Conservation (phyloP, 1,140 invertebrate species). For the Drosophila gunungcola region DNA sequence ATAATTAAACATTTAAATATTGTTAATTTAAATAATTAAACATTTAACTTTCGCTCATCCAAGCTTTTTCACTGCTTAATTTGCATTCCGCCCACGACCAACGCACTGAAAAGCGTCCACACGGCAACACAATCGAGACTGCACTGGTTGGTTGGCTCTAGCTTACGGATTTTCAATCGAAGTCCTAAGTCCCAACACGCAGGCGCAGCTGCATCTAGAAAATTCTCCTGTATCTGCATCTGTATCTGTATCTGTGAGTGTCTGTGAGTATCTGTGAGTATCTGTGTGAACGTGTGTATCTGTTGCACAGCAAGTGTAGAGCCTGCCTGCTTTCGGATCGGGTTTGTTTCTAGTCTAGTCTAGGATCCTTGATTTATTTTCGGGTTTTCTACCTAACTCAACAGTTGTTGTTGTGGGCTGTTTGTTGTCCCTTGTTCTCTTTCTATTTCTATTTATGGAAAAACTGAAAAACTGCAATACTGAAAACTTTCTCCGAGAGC, state of each 20-base stretch:
- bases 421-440: conserved; percentile 27
- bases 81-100: conserved; percentile 38
- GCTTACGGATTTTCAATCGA: conserved; percentile 61
- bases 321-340: conserved; percentile 52
- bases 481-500: conserved; percentile 69
- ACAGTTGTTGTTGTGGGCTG: conserved; percentile 43
- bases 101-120: conserved; percentile 68
- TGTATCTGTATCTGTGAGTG: not conserved
- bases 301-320: conserved; percentile 79
- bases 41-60: not conserved
- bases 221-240: conserved; percentile 8
- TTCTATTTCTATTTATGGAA: conserved; percentile 19
- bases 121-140: conserved; percentile 70
- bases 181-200: conserved; percentile 66
- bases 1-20: conserved; percentile 22
- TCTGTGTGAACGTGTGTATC: conserved; percentile 58
- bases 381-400: conserved; percentile 71
- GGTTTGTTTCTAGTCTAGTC: conserved; percentile 15
- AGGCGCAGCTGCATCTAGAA: conserved; percentile 67
- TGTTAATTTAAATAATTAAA: conserved; percentile 8
- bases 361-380: conserved; percentile 77
- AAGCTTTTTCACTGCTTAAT: conserved; percentile 23
- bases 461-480: conserved; percentile 22
- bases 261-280: not conserved
- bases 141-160: conserved; percentile 58